Conservation (phyloP, 2,888 invertebrate genomes). For the Vannuccia rotundouncinata region DNA sequence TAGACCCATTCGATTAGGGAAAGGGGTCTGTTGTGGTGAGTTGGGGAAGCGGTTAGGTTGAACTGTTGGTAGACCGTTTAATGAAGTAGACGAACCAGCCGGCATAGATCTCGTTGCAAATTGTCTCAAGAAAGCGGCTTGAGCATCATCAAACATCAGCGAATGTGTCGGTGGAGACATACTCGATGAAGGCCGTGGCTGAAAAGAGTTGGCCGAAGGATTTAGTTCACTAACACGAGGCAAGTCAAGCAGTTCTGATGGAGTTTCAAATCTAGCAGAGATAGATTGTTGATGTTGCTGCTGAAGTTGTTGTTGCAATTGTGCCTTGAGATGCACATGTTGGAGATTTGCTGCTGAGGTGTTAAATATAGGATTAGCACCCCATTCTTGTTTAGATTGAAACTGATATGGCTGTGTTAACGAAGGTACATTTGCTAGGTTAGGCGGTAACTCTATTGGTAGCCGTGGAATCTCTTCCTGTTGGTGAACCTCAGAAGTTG, state of each 20-base stretch:
- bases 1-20: neutral
- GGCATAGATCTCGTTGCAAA: too few species aligned
- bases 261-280: neutral
- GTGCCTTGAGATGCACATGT: neutral
- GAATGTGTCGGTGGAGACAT: neutral
- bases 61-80: neutral
- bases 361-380: neutral
- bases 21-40: neutral
- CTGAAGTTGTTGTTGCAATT: neutral
- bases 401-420: too few species aligned
- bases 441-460: too few species aligned
- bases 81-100: neutral
- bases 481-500: neutral
- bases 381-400: constrained; percentile 4
- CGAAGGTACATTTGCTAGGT: too few species aligned
- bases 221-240: constrained; percentile 1
- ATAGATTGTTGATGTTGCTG: neutral
- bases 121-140: neutral
- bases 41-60: neutral
- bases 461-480: neutral
- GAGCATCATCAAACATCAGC: neutral
- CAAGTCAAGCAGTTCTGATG: neutral
- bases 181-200: neutral
- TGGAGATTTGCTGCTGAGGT: neutral
- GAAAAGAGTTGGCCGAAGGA: neutral